Conservation (phyloP, 2,888 invertebrate species). For the Andrena haemorrhoa region DNA sequence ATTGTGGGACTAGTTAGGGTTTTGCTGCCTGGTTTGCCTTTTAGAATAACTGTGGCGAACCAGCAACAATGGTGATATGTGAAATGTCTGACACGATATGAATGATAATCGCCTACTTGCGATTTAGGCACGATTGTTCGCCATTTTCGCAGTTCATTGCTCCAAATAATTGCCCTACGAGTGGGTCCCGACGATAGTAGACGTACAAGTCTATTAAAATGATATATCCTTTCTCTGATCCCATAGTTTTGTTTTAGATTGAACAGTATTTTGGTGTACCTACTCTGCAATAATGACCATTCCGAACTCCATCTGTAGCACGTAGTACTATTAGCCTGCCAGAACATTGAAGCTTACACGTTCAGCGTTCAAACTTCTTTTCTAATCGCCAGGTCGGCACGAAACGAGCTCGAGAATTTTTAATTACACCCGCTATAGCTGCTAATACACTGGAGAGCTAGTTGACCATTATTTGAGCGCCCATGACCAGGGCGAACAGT, state of each 20-base stretch:
- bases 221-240: conserved; percentile 29
- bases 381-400: no score
- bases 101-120: conserved; percentile 6
- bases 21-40: not conserved
- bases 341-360: no score
- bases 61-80: conserved; percentile 39
- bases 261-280: not conserved
- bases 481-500: not conserved
- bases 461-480: not conserved
- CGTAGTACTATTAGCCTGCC: no score
- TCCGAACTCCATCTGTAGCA: no score
- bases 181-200: not conserved
- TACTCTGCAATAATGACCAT: no score
- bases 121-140: not conserved
- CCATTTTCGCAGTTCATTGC: conserved; percentile 21
- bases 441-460: not conserved
- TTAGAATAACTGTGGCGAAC: not conserved
- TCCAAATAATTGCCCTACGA: not conserved
- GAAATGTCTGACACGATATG: conserved; percentile 20
- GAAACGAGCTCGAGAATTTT: not conserved
- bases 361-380: no score
- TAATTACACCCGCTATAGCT: not conserved
- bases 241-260: not conserved
- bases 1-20: not conserved
- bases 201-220: conserved; percentile 1